Percentiles rank a stretch among this genome's conserved stretches.
phyloP scores from a whole-genome alignment of 2,113 vertebrate genomes.

The Lamprotornis superbus region DNA sequence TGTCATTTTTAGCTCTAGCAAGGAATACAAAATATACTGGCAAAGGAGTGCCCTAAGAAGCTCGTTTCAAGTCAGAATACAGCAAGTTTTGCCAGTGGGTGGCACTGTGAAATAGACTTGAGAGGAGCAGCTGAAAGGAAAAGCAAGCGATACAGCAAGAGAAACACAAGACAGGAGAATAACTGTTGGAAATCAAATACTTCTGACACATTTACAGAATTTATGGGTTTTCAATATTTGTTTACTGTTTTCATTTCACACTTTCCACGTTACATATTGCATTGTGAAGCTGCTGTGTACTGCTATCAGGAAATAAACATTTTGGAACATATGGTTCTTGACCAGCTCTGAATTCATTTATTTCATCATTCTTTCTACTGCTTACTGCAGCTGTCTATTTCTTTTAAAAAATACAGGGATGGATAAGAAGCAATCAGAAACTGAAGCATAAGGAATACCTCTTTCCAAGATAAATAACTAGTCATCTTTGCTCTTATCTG shows the following conservation, averaged over 20 bases:
- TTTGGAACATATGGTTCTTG: slow-evolving; percentile 8
- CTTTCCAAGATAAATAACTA: neutral
- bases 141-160: neutral
- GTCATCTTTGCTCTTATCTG: neutral
- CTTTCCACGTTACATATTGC: slow-evolving; percentile 18
- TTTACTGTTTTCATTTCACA: slow-evolving; percentile 46
- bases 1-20: neutral
- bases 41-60: neutral
- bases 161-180: neutral
- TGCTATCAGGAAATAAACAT: slow-evolving; percentile 10
- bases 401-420: neutral
- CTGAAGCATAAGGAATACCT: neutral
- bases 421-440: neutral
- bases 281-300: slow-evolving; percentile 17
- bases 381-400: neutral
- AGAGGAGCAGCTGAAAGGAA: neutral
- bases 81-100: neutral
- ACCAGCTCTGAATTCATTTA: neutral
- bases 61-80: neutral
- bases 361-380: neutral
- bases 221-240: neutral
- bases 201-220: neutral
- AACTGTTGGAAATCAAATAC: neutral
- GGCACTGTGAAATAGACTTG: neutral
- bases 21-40: neutral